A percentile compares a stretch with the other conserved stretches of the same genome.
These are phyloP conservation scores for Harpalus rufipes DNA, from an alignment of 2,888 invertebrate species.

Conservation along the genomic window DNA sequence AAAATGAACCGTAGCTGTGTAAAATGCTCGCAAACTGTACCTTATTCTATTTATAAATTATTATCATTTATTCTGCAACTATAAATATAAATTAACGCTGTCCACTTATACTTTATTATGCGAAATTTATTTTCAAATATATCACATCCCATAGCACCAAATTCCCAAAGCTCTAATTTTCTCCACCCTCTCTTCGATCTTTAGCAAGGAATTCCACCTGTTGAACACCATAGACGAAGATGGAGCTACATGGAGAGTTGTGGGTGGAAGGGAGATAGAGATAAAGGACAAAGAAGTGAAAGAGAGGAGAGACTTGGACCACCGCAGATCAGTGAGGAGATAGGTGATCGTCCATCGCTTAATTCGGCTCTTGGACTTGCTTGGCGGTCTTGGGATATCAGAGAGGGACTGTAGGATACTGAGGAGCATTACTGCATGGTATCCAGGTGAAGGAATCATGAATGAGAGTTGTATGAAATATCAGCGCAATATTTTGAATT, in stretches of 20 bases:
- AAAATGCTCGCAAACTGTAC: neutral
- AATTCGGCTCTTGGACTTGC: constrained; percentile 35
- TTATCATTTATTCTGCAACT: constrained; percentile 3
- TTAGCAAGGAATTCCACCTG: constrained; percentile 62
- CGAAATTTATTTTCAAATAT: constrained; percentile 3
- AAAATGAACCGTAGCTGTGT: neutral
- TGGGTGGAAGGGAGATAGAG: neutral
- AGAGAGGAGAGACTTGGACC: constrained; percentile 49
- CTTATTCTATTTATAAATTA: constrained; percentile 4
- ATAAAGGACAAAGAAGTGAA: constrained; percentile 14
- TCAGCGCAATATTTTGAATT: no score
- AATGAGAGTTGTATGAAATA: no score
- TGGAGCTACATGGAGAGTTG: neutral
- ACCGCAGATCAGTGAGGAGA: constrained; percentile 63
- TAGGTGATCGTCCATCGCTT: constrained; percentile 52
- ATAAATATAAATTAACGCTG: constrained; percentile 6
- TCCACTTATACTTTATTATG: constrained; percentile 3
- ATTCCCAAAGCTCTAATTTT: neutral
- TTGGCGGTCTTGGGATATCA: constrained; percentile 14
- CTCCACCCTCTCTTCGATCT: neutral
- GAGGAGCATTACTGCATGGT: no score
- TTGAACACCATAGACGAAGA: constrained; percentile 39
- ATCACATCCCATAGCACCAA: neutral
- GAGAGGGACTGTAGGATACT: neutral
- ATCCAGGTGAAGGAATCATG: no score